These are phyloP conservation scores for Himalopsyche kuldschensis DNA, from an alignment of 2,888 invertebrate genomes.

Conservation along the genomic window DNA sequence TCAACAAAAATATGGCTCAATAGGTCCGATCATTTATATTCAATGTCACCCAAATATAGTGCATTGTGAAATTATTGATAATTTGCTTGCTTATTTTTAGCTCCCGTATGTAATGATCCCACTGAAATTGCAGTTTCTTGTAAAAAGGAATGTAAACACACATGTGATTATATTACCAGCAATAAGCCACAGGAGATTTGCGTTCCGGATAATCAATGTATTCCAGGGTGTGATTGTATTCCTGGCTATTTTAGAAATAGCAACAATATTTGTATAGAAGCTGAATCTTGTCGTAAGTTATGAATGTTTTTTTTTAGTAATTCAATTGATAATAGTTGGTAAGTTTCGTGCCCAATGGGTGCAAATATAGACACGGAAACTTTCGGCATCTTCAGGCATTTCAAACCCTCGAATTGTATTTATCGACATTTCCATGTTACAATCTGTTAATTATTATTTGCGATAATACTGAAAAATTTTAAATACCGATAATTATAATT, in stretches of 20 bases:
- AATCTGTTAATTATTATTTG: too few relatives aligned
- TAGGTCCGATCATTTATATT: too few relatives aligned
- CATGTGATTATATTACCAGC: constrained; percentile 15
- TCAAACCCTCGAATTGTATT: too few relatives aligned
- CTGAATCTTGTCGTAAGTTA: not conserved
- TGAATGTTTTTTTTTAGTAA: not conserved
- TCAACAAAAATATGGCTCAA: too few relatives aligned
- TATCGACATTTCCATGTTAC: too few relatives aligned
- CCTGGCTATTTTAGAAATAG: not conserved
- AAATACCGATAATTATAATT: too few relatives aligned
- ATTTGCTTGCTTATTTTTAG: not conserved
- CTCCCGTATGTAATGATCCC: not conserved
- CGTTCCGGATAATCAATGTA: not conserved
- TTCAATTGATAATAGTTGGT: too few relatives aligned
- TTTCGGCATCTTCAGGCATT: too few relatives aligned
- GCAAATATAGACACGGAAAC: too few relatives aligned
- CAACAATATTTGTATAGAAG: not conserved
- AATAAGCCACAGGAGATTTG: not conserved
- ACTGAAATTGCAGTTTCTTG: constrained; percentile 12
- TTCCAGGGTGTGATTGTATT: not conserved
- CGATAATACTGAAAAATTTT: too few relatives aligned
- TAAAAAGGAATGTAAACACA: constrained; percentile 13
- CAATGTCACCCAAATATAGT: too few relatives aligned
- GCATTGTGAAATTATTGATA: not conserved
- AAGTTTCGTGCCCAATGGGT: too few relatives aligned